Conservation (phyloP, 1,140 invertebrate species). For the Proctacanthus coquilletti region DNA sequence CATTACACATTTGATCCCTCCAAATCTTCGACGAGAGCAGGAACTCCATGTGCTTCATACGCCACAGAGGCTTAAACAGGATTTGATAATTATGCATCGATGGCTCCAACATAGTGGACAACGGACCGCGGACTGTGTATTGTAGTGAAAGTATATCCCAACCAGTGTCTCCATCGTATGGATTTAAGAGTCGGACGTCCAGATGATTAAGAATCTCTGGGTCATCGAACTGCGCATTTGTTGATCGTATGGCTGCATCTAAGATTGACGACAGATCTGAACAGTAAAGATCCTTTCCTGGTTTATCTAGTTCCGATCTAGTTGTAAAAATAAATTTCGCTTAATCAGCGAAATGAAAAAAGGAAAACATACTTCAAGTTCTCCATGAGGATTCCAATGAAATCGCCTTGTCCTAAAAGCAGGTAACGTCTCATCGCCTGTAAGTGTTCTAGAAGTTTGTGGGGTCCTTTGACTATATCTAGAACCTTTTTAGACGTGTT, state of each 20-base stretch:
- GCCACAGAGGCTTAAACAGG: constrained; percentile 87
- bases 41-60: constrained; percentile 87
- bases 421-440: constrained; percentile 81
- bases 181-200: constrained; percentile 68
- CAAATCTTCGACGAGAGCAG: constrained; percentile 65
- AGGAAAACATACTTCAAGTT: constrained; percentile 58
- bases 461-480: constrained; percentile 70
- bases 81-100: constrained; percentile 72
- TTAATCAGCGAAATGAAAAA: constrained; percentile 5
- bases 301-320: constrained; percentile 76
- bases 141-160: constrained; percentile 93
- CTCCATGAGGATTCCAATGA: constrained; percentile 84
- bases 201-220: constrained; percentile 75
- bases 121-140: constrained; percentile 85
- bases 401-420: constrained; percentile 88
- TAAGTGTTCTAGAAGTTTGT: constrained; percentile 81
- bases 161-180: constrained; percentile 65
- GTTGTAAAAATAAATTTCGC: background rate
- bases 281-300: constrained; percentile 70
- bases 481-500: constrained; percentile 77
- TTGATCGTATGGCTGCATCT: constrained; percentile 80
- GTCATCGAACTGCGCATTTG: constrained; percentile 90
- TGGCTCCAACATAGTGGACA: constrained; percentile 81
- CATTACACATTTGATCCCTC: constrained; percentile 70
- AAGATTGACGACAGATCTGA: constrained; percentile 81